Evolutionary conservation across 2,888 invertebrate genomes (phyloP).

Genomic region (Ennomos erosarius): DNA sequence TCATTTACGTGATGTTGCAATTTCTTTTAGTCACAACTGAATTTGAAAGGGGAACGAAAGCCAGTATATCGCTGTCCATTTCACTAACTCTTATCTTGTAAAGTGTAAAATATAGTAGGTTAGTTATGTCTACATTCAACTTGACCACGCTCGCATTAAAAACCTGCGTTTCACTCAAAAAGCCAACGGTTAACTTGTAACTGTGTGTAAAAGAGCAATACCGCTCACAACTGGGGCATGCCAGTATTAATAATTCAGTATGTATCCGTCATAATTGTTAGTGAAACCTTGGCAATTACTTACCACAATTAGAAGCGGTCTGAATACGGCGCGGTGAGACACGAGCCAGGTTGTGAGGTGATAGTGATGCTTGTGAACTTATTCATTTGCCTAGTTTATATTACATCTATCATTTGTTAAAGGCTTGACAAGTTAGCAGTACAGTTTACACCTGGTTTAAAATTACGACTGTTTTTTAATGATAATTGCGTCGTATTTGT

Average conservation of each 20-base stretch:
- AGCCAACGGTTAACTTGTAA: slow-evolving; percentile 40
- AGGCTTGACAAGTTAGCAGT: too few species aligned
- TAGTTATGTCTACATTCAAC: not conserved
- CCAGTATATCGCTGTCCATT: too few species aligned
- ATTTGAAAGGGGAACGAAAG: too few species aligned
- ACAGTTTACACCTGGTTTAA: too few species aligned
- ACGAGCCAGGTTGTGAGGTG: slow-evolving; percentile 23
- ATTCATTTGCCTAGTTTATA: slow-evolving; percentile 2
- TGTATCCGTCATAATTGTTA: slow-evolving; percentile 80
- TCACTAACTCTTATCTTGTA: too few species aligned
- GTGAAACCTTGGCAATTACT: slow-evolving; percentile 81
- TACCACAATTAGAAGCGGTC: slow-evolving; percentile 79
- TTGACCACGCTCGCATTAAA: slow-evolving; percentile 12
- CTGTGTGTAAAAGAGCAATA: slow-evolving; percentile 47
- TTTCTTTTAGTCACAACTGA: too few species aligned
- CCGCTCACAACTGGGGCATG: slow-evolving; percentile 58
- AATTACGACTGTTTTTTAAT: too few species aligned
- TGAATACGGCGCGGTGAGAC: slow-evolving; percentile 60
- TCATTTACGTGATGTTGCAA: too few species aligned
- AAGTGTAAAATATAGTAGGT: too few species aligned
- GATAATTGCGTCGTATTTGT: too few species aligned
- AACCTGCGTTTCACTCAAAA: slow-evolving; percentile 27
- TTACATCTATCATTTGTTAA: not conserved
- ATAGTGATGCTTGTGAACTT: slow-evolving; percentile 20
- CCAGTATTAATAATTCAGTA: slow-evolving; percentile 76